Conservation (phyloP, 35 echinoderm and acorn worm species). For the Strongylocentrotus purpuratus region DNA sequence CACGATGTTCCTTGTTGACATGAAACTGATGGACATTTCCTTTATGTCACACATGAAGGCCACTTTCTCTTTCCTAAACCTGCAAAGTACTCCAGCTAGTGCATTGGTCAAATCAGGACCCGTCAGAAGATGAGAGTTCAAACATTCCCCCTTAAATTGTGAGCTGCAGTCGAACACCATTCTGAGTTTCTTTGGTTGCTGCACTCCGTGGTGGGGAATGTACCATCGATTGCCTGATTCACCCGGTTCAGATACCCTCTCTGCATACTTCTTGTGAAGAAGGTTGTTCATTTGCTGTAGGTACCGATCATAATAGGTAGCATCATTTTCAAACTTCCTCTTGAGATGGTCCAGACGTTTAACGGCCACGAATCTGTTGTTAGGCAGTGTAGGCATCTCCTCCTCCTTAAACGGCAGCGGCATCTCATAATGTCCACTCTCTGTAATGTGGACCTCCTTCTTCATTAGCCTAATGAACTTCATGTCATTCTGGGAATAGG, state of each 20-base stretch:
- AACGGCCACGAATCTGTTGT: conserved; percentile 60
- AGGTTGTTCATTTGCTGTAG: conserved; percentile 55
- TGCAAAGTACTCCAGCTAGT: conserved; percentile 65
- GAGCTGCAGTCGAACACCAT: conserved; percentile 39
- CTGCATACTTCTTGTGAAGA: conserved; percentile 54
- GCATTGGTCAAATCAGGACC: conserved; percentile 83
- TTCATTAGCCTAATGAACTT: conserved; percentile 63
- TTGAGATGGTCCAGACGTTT: conserved; percentile 54
- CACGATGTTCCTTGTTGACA: conserved; percentile 60
- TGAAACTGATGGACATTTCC: conserved; percentile 67
- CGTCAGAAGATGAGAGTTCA: conserved; percentile 67
- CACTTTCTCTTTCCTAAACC: conserved; percentile 68
- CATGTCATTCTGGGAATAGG: conserved; percentile 61
- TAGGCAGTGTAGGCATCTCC: conserved; percentile 51
- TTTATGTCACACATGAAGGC: no score
- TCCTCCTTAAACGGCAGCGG: conserved; percentile 74
- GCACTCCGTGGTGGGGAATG: conserved; percentile 77
- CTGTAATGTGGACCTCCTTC: conserved; percentile 56
- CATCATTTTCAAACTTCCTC: conserved; percentile 51
- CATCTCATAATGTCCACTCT: conserved; percentile 71
- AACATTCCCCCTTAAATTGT: conserved; percentile 51
- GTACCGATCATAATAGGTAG: conserved; percentile 48
- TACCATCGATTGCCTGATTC: conserved; percentile 54
- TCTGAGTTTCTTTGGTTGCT: conserved; percentile 56
- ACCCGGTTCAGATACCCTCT: conserved; percentile 41